A percentile compares a stretch with the other conserved stretches of the same genome.
Evolutionary conservation across 2,888 invertebrate genomes (phyloP).

Genomic region (Galerucella nymphaeae): DNA sequence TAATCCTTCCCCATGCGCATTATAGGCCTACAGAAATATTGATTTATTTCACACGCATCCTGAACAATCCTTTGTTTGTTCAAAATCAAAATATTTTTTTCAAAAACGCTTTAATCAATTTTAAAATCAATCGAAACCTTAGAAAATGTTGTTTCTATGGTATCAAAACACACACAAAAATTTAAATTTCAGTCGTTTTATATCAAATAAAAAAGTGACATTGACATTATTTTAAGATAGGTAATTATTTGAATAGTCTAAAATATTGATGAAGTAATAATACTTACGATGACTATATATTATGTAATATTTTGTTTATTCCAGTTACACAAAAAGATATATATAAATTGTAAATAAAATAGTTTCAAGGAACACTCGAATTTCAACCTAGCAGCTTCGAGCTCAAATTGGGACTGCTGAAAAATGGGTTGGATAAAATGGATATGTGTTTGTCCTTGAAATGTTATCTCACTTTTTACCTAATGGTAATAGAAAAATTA

Average conservation of each 20-base stretch:
- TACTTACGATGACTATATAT: constrained; percentile 18
- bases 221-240: constrained; percentile 18
- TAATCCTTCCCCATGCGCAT: constrained; percentile 17
- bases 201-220: constrained; percentile 9
- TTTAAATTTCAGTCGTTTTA: constrained; percentile 5
- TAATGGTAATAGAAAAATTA: constrained; percentile 17
- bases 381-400: constrained; percentile 2
- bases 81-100: constrained; percentile 11
- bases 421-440: constrained; percentile 17
- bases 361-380: background rate
- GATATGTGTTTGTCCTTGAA: background rate
- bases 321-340: constrained; percentile 9
- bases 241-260: constrained; percentile 10
- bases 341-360: constrained; percentile 5
- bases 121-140: constrained; percentile 13
- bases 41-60: constrained; percentile 13
- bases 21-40: constrained; percentile 17
- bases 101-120: constrained; percentile 2
- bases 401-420: constrained; percentile 13
- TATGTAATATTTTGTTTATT: constrained; percentile 18
- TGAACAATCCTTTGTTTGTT: constrained; percentile 25
- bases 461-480: constrained; percentile 24
- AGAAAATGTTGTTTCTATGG: constrained; percentile 1
- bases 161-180: background rate
- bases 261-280: constrained; percentile 24